Evolutionary conservation across 1,140 invertebrate genomes (phyloP), one percentile per base, ranked within the genome.

Genomic region (Papilio aristodemus): DNA sequence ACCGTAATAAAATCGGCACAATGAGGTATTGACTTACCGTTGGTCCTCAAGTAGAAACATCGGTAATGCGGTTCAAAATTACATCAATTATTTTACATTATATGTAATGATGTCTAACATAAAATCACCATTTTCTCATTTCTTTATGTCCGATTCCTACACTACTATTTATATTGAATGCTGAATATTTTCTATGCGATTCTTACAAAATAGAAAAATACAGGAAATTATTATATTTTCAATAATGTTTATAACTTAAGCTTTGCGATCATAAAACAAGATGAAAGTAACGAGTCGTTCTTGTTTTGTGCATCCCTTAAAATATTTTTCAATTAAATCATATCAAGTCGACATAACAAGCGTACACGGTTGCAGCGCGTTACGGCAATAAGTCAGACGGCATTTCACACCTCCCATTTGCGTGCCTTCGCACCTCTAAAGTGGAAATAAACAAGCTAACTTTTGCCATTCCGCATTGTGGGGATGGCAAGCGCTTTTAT

Each of bases 381-480:
- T 70, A 71, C 70, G 58, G 73, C 75, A 75, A 77, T 80, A 83
- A 82, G 71, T 82, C 75, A 79, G 73, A 66, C 58, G 75, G 77
- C 72, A 77, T 79, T 82, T 80, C 78, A 77, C 82, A 87, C 82
- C 83, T 79, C 74, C 77, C 71, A 76, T 80, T 77, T 74, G 75
- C 78, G 75, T 84, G 76, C 77, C 73, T 72, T 73, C 76, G 69
- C 75, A 78, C 78, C 77, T 80, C 74, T 71, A 75, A 79, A 85
- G 83, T 80, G 79, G 78, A 79, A 80, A 86, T 81, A 87, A 87
- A 87, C 85, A 86, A 80, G 83, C 73, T 77, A 87, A 87, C 85
- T 87, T 87, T 80, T 76, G 71, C 82, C 81, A 86, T 87, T 84
- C 71, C 78, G 71, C 76, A 80, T 78, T 80, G 78, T 75, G 70